A percentile compares a stretch with the other conserved stretches of the same genome.
phyloP scores from a whole-genome alignment of 2,797 vertebrate genomes.

The Discoglossus pictus region DNA sequence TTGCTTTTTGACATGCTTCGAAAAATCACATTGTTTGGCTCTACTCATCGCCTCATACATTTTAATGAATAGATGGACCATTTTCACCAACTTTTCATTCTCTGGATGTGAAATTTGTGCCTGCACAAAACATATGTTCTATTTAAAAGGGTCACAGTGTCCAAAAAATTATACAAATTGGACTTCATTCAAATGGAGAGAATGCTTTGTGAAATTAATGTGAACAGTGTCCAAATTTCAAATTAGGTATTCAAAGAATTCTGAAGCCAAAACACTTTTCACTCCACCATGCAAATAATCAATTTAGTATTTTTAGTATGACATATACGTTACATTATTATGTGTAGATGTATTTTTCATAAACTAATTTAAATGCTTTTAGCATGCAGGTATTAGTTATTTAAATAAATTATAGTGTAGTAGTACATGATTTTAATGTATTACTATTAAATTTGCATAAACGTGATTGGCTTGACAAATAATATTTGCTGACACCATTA shows the following conservation, averaged over 20 bases:
- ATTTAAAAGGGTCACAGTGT: conserved; percentile 43
- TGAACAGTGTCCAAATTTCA: conserved; percentile 38
- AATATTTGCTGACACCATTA: too few relatives aligned
- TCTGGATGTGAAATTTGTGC: conserved; percentile 28
- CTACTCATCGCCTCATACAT: conserved; percentile 19
- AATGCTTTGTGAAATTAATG: conserved; percentile 46
- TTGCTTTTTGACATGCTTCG: background rate
- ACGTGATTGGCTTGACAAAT: too few relatives aligned
- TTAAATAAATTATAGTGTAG: too few relatives aligned
- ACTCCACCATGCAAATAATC: conserved; percentile 12
- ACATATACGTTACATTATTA: conserved; percentile 5
- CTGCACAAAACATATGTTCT: conserved; percentile 45
- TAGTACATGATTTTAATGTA: too few relatives aligned
- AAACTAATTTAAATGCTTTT: background rate
- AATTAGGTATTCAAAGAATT: conserved; percentile 27
- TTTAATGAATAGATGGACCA: conserved; percentile 22
- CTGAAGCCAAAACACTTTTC: conserved; percentile 13
- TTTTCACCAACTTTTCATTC: conserved; percentile 22
- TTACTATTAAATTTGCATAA: too few relatives aligned
- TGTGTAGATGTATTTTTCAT: background rate
- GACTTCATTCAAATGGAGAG: conserved; percentile 41
- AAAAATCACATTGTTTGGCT: background rate
- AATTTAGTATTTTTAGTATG: conserved; percentile 7
- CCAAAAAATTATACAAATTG: conserved; percentile 47
- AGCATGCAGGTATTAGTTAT: background rate